Conservation (phyloP, 1,140 invertebrate genomes). For the Drosophila baimaii region DNA sequence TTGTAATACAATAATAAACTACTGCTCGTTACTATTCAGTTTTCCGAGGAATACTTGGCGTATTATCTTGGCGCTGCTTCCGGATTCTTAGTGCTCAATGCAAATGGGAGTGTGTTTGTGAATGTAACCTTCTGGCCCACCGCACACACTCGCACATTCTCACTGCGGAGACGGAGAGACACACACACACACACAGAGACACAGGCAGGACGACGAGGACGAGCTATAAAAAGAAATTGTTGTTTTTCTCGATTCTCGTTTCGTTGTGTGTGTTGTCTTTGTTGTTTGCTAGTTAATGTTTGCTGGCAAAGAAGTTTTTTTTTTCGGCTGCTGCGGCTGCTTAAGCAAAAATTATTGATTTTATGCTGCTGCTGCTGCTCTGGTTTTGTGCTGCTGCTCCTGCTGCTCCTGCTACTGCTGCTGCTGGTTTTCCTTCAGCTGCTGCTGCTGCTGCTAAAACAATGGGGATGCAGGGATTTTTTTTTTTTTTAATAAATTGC, state of each 20-base stretch:
- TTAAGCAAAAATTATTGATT: slow-evolving; percentile 80
- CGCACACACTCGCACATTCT: slow-evolving; percentile 43
- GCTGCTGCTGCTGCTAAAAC: slow-evolving; percentile 37
- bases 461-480: slow-evolving; percentile 27
- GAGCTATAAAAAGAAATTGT: slow-evolving; percentile 56
- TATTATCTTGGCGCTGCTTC: slow-evolving; percentile 52
- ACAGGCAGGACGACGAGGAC: slow-evolving; percentile 23
- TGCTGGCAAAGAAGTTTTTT: slow-evolving; percentile 52
- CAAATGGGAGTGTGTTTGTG: slow-evolving; percentile 19
- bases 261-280: slow-evolving; percentile 28
- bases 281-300: slow-evolving; percentile 69
- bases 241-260: slow-evolving; percentile 43
- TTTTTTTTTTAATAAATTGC: slow-evolving; percentile 49
- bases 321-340: slow-evolving; percentile 70
- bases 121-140: slow-evolving; percentile 60
- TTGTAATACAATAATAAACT: slow-evolving; percentile 77
- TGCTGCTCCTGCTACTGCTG: slow-evolving; percentile 10
- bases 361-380: slow-evolving; percentile 64
- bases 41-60: slow-evolving; percentile 14
- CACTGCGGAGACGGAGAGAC: slow-evolving; percentile 7
- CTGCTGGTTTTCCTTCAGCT: slow-evolving; percentile 32
- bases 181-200: slow-evolving; percentile 21
- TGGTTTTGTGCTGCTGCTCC: slow-evolving; percentile 28
- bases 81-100: slow-evolving; percentile 68
- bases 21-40: slow-evolving; percentile 69